Conservation (phyloP, 2,888 invertebrate genomes). For the Acronicta alni region DNA sequence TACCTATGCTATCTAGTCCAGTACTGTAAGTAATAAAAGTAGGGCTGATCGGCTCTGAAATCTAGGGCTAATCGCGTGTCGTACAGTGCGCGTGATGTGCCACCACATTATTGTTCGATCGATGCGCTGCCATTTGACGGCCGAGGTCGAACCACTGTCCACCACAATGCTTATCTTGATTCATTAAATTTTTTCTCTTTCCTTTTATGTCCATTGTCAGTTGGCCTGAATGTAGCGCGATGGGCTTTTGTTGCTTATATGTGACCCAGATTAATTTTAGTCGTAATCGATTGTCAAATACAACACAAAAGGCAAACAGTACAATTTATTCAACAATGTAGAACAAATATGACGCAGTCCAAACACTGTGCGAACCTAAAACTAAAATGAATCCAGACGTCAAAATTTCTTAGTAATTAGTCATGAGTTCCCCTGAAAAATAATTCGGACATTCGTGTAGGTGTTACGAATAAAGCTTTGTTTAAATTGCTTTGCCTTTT, state of each 20-base stretch:
- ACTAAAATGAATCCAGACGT: conserved; percentile 59
- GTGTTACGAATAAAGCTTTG: conserved; percentile 69
- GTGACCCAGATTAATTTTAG: conserved; percentile 84
- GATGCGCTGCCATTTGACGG: conserved; percentile 85
- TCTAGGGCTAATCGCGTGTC: conserved; percentile 69
- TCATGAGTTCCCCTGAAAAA: conserved; percentile 56
- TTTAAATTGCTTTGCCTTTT: conserved; percentile 72
- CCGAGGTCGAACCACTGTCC: conserved; percentile 87
- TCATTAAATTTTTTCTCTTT: conserved; percentile 77
- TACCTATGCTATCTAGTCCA: conserved; percentile 1
- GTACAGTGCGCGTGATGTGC: conserved; percentile 73
- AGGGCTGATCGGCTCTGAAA: conserved; percentile 40
- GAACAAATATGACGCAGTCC: conserved; percentile 62
- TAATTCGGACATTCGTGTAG: conserved; percentile 48
- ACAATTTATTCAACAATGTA: conserved; percentile 64
- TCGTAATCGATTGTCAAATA: conserved; percentile 77
- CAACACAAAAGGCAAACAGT: conserved; percentile 68
- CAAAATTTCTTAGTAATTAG: conserved; percentile 61
- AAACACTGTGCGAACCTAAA: conserved; percentile 49
- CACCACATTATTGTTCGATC: conserved; percentile 75
- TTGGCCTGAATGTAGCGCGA: conserved; percentile 73
- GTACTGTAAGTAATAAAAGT: conserved; percentile 21
- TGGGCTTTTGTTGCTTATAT: conserved; percentile 76
- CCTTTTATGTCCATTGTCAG: conserved; percentile 74
- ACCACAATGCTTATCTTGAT: conserved; percentile 86